Base-by-base conservation (phyloP, 1,140 invertebrate species). In the Ips nitidus region DNA sequence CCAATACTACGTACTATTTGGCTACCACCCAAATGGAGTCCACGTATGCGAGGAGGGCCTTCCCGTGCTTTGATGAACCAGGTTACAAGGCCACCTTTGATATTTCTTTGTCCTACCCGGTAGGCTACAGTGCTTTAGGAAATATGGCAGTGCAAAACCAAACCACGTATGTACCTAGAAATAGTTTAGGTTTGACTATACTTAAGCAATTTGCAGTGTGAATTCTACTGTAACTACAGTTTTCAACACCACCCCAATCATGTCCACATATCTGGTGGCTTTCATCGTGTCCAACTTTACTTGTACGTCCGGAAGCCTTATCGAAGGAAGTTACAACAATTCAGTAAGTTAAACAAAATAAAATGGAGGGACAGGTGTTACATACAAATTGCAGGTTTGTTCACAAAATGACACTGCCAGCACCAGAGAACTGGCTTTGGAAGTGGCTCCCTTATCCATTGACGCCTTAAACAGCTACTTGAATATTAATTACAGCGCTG, bases 21-120 rank as follows among this genome's bases (percentile, higher is more conserved):
- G 87, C 87, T 2, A 88, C 86, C 1, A 93, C 92, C 0, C 93
- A 96, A 79, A 89, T 95, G 74, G 88, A 94, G 76, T 86, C 93
- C 0, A 92, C 88, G 0, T 87, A 88, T 79, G 92, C 93, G 1
- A 83, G 94, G 47, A 60, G 65, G 37, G 64, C 58, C 8, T 71
- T 71, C 38, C 70, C 70, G 37, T 71, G 70, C 43, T 71, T 71
- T 43, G 70, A 71, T 50, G 70, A 71, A 40, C 70, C 70, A 2
- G 58, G 45, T 7, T 71, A 55, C 37, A 71, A 71, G 59, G 56
- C 70, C 6, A 45, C 4, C 4, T 71, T 66, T 41, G 22, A 3
- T 41, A 61, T 71, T 5, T 58, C 56, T 5, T 41, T 71, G 22
- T 66, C 45, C 4, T 57, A 66, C 66, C 70, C 63, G 1, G n/a